Evolutionary conservation across 2,797 vertebrate species (phyloP), one percentile per base, ranked within the genome.

Genomic region (Takifugu ocellatus): DNA sequence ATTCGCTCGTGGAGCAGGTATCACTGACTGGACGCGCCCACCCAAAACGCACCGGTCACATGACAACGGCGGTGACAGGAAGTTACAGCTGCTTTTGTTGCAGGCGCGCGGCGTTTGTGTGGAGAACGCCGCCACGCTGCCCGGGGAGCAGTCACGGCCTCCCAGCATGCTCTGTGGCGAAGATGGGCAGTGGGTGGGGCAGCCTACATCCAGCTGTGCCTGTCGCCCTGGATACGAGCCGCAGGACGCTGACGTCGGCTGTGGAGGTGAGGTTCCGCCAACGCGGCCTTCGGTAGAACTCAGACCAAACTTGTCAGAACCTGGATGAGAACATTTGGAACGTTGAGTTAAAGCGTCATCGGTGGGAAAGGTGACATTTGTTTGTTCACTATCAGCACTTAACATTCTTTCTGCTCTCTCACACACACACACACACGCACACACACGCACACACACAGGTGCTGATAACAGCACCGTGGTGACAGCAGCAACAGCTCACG

Each of bases 81-180:
- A 5, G 8, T 15, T 46, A 46, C 8, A 24, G 10, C 0, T 3
- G 16, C 10, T 14, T 7, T 25, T 49, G 11, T 49, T 49, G 48
- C 63, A 86, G 0, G 93, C 93, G 5, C 81, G 86, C 1, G 94
- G 94, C 0, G 81, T 80, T 69, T 95, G 94, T 3, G 93, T 94
- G 74, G 83, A 85, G 2, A 86, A 92, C 1, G 91, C 93, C 0
- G 61, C 76, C 15, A 85, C 87, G 0, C 86, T 88, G 0, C 74
- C 78, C 0, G 86, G 84, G 0, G 77, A 84, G 61, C 69, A 79
- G 63, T 56, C 87, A 2, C 25, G 56, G 63, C 90, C 82, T 49
- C 93, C 92, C 68, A 93, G 87, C 77, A 93, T 94, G 88, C 92
- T 94, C 47, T 95, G 93, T 51, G 90, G 93, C 0, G 91, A 94